A percentile compares a stretch with the other conserved stretches of the same genome.
These are phyloP conservation scores for Acheta domesticus DNA, from an alignment of 2,888 invertebrate species.

Conservation along the genomic window DNA sequence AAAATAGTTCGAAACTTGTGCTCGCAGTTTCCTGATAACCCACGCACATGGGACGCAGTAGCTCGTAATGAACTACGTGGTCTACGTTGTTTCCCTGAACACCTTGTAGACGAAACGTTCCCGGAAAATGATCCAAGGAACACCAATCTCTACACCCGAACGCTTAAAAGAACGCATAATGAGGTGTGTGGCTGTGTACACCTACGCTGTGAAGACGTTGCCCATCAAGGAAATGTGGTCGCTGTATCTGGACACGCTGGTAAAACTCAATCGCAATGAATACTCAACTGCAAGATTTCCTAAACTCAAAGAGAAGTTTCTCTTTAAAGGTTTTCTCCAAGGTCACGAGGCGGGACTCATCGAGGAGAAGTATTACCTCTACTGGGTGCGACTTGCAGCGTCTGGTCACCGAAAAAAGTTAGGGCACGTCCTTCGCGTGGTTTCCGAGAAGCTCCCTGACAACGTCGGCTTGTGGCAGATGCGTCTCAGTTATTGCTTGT, in stretches of 20 bases:
- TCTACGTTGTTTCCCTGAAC: neutral
- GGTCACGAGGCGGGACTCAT: neutral
- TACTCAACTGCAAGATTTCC: neutral
- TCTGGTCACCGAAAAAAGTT: neutral
- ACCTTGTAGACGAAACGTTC: neutral
- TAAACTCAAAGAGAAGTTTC: neutral
- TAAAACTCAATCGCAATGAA: neutral
- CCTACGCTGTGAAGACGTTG: neutral
- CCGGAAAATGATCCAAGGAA: too few species aligned
- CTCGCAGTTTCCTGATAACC: neutral
- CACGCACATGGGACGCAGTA: neutral
- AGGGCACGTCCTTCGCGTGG: neutral
- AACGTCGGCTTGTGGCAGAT: slow-evolving; percentile 8
- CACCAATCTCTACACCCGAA: neutral
- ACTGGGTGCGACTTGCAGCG: neutral
- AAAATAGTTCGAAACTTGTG: neutral
- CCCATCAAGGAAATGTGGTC: neutral
- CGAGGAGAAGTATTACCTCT: neutral
- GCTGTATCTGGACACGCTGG: neutral
- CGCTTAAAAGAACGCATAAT: neutral
- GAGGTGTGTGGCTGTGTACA: neutral
- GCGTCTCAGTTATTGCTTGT: neutral
- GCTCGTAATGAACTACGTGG: neutral
- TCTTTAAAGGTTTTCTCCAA: neutral
- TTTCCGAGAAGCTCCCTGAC: neutral